phyloP scores from a whole-genome alignment of 2,797 vertebrate species.

The Cheirogaleus major region DNA sequence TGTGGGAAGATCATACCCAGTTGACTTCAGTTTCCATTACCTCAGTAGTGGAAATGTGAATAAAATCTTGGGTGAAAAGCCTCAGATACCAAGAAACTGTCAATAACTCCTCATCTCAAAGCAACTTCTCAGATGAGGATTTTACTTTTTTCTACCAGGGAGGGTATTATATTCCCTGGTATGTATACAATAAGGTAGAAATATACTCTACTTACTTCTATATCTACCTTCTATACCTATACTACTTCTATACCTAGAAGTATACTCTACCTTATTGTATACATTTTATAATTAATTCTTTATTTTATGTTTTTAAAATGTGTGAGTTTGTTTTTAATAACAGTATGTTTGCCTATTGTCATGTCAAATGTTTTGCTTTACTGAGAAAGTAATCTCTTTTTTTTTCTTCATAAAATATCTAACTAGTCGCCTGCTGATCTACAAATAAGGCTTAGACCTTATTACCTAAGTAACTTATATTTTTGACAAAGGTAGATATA shows the following conservation, averaged over 20 bases:
- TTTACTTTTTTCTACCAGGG: not conserved
- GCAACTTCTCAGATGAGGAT: not conserved
- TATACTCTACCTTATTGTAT: not conserved
- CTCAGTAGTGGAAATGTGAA: not conserved
- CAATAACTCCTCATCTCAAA: not conserved
- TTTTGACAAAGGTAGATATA: not conserved
- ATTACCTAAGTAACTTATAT: not conserved
- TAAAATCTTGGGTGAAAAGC: not conserved
- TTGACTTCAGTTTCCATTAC: not conserved
- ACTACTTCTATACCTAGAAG: not conserved
- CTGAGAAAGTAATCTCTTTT: not conserved
- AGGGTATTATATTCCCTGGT: not conserved
- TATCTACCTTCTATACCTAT: no score
- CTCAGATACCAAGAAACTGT: not conserved
- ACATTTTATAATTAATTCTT: conserved; percentile 16
- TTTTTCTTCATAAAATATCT: conserved; percentile 10
- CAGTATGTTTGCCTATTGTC: not conserved
- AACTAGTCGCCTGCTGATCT: not conserved
- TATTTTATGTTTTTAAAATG: conserved; percentile 11
- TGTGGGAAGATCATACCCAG: not conserved
- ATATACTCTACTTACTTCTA: not conserved
- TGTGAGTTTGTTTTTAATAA: not conserved
- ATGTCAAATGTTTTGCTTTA: not conserved
- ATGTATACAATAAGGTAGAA: no score
- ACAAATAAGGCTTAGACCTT: not conserved